Base-by-base conservation (phyloP, 2,113 vertebrate genomes). In the Bubo scandiacus region DNA sequence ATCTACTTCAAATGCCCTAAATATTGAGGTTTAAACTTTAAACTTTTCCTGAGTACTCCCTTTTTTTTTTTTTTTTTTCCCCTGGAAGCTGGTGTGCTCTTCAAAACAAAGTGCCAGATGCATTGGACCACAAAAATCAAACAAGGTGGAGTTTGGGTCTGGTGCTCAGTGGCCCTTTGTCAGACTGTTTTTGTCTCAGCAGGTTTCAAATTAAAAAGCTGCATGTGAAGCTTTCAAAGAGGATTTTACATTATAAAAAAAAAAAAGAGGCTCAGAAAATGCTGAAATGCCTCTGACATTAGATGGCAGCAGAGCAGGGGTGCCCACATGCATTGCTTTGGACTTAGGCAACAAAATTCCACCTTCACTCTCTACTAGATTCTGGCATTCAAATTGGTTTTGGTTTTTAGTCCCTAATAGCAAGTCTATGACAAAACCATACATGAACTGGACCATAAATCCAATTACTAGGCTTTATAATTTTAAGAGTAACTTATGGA, bases 121-220 rank as follows among this genome's bases (percentile, higher is more conserved):
- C 16, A 30, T 51, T 45, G 25, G 16, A 29, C 6, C 12, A 83
- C 14, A 86, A 43, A 68, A 10, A 8, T 21, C 26, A 36, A 72
- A 45, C 8, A 57, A 42, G 13, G 8, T n/a, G 3, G 27, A 49
- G 1, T 25, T 27, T 55, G 7, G 2, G 4, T 38, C 5, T 81
- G 8, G 6, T 52, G 13, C 2, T 61, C n/a, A 42, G 8, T 36
- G 5, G 3, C 2, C 4, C 2, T 52, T 45, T 40, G 8, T 38
- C 15, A n/a, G 9, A 12, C 3, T 38, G 3, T 3, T 67, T 11
- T 42, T 68, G 55, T 15, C 27, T 45, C 3, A 30, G 5, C 12
- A 16, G 4, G 15, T 49, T 88, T 71, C 11, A 67, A 63, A 68
- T 27, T 36, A 30, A 55, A 86, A 51, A 12, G 10, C 9, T 43